Evolutionary conservation across 2,888 invertebrate genomes (phyloP).

Genomic region (Macroteleia sp.): DNA sequence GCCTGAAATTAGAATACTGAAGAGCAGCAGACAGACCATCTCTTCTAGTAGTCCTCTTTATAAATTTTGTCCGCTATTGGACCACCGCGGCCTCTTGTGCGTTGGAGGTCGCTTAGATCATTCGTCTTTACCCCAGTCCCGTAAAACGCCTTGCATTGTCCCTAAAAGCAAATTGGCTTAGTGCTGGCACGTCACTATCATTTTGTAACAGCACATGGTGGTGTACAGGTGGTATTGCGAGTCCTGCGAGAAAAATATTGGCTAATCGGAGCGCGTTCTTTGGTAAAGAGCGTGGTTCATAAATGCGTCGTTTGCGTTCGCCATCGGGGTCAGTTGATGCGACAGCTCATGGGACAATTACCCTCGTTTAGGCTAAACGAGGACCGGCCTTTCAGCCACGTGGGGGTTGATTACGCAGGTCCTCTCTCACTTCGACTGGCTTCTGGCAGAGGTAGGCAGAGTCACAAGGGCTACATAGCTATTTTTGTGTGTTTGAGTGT

Average conservation of each 20-base stretch:
- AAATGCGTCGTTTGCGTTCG: not conserved
- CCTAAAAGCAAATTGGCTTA: not conserved
- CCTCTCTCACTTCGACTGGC: not conserved
- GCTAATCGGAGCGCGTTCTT: not conserved
- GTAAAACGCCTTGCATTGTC: not conserved
- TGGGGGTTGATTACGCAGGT: not conserved
- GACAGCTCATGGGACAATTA: no score
- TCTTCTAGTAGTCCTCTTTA: no score
- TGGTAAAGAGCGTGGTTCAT: not conserved
- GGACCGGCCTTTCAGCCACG: not conserved
- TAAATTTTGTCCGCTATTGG: not conserved
- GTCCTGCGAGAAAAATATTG: not conserved
- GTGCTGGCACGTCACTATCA: not conserved
- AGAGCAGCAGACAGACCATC: no score
- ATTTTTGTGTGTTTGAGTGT: no score
- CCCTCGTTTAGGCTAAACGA: no score
- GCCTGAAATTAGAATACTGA: no score
- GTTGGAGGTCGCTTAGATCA: not conserved
- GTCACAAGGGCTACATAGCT: not conserved
- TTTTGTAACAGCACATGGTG: not conserved
- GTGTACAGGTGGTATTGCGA: not conserved
- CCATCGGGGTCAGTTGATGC: not conserved
- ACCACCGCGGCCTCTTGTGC: not conserved
- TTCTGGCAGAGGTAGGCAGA: not conserved
- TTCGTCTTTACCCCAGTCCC: not conserved